Base-by-base conservation (phyloP, 2,797 vertebrate genomes). In the Eospalax fontanierii region DNA sequence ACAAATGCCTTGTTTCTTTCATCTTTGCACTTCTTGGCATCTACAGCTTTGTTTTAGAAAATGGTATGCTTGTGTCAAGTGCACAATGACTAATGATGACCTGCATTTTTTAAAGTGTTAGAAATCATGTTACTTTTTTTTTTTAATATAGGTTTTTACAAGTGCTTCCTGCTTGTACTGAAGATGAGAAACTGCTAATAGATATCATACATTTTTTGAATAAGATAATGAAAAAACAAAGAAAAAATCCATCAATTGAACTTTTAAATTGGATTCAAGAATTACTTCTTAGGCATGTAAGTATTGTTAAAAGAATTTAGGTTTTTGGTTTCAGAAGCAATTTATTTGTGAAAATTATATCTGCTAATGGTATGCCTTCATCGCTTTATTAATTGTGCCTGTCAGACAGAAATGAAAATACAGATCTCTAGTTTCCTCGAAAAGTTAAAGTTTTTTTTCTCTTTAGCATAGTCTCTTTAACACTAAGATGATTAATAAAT, bases 101-200 rank as follows among this genome's bases (percentile, higher is more conserved):
- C 6, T 79, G n/a, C n/a, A 2, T 40, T 75, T 59, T 46, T 79
- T 70, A 40, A 81, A 73, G 38, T 79, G 74, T 92, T 24, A 61
- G 85, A 90, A 66, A 46, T 61, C 46, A 59, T 93, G 40, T 92
- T 85, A 15, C 90, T 94, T 96, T 91, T 63, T 97, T 97, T 98
- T 38, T 28, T 82, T 4, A 92, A 88, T 93, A 2, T 35, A 99
- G 99, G 98, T 99, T 99, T 99, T 98, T 99, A 76, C 99, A 99
- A 97, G 99, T 99, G 91, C 98, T 98, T 97, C 99, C 99, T 95
- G 99, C 99, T 84, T 99, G 99, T 96, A 95, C 95, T 16, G 99
- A 99, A 95, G 99, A 99, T 97, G 99, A 99, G 98, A 99, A 99
- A 96, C 98, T 99, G 96, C 98, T 99, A 28, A 98, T 99, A 97